These are phyloP conservation scores for Metopia argyrocephala DNA, from an alignment of 2,888 invertebrate species.

Conservation along the genomic window DNA sequence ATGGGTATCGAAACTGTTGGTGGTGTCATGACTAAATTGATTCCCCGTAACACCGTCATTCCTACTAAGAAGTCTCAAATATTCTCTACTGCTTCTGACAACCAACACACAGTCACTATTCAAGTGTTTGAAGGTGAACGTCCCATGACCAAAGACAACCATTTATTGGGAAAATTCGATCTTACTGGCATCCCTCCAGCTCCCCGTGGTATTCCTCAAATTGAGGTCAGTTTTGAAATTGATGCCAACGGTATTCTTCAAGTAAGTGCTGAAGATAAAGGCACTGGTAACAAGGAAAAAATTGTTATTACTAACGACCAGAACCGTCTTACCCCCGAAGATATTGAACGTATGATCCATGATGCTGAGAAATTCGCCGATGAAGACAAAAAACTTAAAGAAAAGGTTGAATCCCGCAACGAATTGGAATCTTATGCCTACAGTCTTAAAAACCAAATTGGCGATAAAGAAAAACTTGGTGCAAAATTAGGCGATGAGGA, in stretches of 20 bases:
- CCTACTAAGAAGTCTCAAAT: conserved; percentile 99
- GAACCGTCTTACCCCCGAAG: conserved; percentile 97
- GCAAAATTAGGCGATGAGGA: conserved; percentile 93
- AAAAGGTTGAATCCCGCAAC: conserved; percentile 96
- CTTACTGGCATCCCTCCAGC: conserved; percentile 97
- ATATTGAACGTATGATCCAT: conserved; percentile 99
- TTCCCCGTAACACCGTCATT: conserved; percentile 98
- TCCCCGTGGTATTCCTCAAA: conserved; percentile 94
- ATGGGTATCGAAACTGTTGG: conserved; percentile 99
- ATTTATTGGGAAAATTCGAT: conserved; percentile 98
- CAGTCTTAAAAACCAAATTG: conserved; percentile 97
- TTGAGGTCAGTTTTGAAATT: conserved; percentile 96
- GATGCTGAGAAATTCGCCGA: conserved; percentile 99
- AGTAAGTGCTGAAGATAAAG: conserved; percentile 99
- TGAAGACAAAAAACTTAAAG: conserved; percentile 98
- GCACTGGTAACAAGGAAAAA: conserved; percentile 98
- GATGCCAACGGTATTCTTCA: conserved; percentile 96
- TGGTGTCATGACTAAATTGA: conserved; percentile 99
- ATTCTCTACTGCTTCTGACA: conserved; percentile 99
- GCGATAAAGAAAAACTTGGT: conserved; percentile 98
- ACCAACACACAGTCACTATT: conserved; percentile 99
- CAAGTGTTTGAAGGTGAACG: conserved; percentile 99
- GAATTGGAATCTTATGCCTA: conserved; percentile 98
- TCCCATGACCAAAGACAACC: conserved; percentile 99
- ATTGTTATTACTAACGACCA: conserved; percentile 99